Evolutionary conservation across 2,888 invertebrate genomes (phyloP).

Genomic region (Drosophila birchii): DNA sequence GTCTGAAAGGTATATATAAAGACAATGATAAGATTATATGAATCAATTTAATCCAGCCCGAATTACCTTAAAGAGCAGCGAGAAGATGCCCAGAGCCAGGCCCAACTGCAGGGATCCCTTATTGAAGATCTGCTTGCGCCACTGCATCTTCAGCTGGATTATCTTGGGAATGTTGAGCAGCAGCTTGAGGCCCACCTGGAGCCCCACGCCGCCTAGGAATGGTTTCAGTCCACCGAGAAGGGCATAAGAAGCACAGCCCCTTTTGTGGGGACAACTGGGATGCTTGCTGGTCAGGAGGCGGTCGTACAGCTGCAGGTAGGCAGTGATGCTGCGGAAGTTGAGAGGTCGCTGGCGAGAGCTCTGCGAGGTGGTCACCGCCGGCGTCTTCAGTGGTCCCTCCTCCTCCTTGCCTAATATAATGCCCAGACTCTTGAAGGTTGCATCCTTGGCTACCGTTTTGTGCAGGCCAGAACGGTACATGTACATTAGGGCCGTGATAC

Average conservation of each 20-base stretch:
- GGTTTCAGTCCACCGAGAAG: slow-evolving; percentile 86
- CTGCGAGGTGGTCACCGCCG: slow-evolving; percentile 27
- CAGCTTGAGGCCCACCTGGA: slow-evolving; percentile 87
- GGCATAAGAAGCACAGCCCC: slow-evolving; percentile 87
- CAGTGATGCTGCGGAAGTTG: slow-evolving; percentile 53
- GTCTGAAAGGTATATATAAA: slow-evolving; percentile 84
- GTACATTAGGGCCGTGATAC: slow-evolving; percentile 87
- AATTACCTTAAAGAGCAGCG: slow-evolving; percentile 87
- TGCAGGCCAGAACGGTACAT: slow-evolving; percentile 86
- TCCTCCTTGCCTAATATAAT: slow-evolving; percentile 87
- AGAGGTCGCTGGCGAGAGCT: slow-evolving; percentile 27
- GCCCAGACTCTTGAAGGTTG: slow-evolving; percentile 87
- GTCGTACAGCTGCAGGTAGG: slow-evolving; percentile 66
- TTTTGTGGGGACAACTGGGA: slow-evolving; percentile 87
- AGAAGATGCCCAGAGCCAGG: slow-evolving; percentile 88
- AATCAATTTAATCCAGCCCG: no score
- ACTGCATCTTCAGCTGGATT: slow-evolving; percentile 85
- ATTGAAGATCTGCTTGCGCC: slow-evolving; percentile 86
- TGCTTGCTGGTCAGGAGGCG: slow-evolving; percentile 80
- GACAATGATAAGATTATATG: slow-evolving; percentile 35
- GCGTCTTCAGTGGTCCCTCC: slow-evolving; percentile 76
- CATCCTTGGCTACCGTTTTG: slow-evolving; percentile 83
- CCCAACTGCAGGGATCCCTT: slow-evolving; percentile 87
- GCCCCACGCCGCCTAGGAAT: slow-evolving; percentile 87
- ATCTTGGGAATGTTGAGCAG: slow-evolving; percentile 86